Evolutionary conservation across 2,888 invertebrate species (phyloP), one percentile per base, ranked within the genome.

Genomic region (Cremastinae sp.): DNA sequence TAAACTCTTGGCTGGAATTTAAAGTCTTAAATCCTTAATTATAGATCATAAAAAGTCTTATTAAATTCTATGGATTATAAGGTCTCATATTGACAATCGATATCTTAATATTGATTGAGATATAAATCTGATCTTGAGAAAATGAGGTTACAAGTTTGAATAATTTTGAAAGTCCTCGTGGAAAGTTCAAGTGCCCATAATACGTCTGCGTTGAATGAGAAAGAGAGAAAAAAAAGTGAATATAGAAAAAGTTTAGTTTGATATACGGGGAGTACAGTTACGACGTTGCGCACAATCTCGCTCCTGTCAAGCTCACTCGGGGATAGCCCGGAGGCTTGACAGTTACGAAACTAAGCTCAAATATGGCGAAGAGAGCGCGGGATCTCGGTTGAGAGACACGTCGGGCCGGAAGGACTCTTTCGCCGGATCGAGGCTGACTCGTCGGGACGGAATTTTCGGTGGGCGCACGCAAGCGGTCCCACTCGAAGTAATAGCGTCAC

Each of bases 301-400:
- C 75, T 75, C 70, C 77, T 78, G 81, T 78, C 78, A 76, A 64
- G 49, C 81, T 78, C 76, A 62, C 72, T 68, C 72, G 72, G 62
- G 5, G 28, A n/a, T 59, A 22, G 58, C 49, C 20, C 56, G 56
- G 51, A 56, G 64, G 34, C 22, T 54, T 69, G 76, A 76, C 76
- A 75, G 71, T 58, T 75, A 72, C 65, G 75, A 76, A 74, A 73
- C 75, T 76, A 69, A 69, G 69, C 70, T 74, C 71, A 79, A 3
- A 28, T 74, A 76, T 16, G 43, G 54, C 34, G 22, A 4, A 28
- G 28, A 28, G 5, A 28, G 28, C 5, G 18, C 20, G 5, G 28
- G 28, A 28, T 28, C 28, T 28, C 28, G 28, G 28, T 28, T 28
- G 28, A 28, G 28, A 28, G 5, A 28, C 43, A 28, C 43, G 45